Percentiles rank a stretch among this genome's conserved stretches.
phyloP scores from a whole-genome alignment of 1,140 invertebrate species.

The Eufriesea mexicana region DNA sequence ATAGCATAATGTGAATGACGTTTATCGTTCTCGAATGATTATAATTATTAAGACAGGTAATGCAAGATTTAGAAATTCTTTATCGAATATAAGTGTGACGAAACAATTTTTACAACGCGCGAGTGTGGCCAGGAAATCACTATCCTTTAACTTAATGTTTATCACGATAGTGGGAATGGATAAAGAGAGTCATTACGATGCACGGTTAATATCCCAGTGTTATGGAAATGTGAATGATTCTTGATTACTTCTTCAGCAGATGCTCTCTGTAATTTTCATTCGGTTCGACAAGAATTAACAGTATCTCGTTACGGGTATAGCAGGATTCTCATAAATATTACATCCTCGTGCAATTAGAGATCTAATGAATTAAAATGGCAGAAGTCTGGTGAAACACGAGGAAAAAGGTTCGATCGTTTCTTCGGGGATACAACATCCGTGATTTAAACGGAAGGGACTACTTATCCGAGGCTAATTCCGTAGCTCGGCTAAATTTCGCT shows the following conservation, averaged over 20 bases:
- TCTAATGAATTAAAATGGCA: neutral
- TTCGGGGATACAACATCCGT: neutral
- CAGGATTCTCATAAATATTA: neutral
- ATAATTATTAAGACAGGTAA: no score
- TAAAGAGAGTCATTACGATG: neutral
- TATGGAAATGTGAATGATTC: slow-evolving; percentile 1
- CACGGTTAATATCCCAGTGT: neutral
- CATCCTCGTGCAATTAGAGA: neutral
- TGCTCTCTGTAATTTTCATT: neutral
- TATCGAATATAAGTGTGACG: no score
- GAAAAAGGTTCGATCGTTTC: neutral
- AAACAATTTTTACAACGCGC: no score
- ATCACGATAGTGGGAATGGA: neutral
- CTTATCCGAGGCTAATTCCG: no score
- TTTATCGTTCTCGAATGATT: no score
- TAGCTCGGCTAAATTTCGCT: no score
- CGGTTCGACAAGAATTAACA: neutral
- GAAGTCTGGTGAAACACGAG: no score
- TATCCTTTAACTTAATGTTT: neutral
- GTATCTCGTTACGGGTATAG: neutral
- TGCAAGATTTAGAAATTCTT: no score
- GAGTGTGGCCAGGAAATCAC: no score
- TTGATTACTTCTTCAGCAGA: neutral
- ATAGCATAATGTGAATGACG: no score
- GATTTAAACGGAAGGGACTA: no score